Conservation (phyloP, 2,113 vertebrate species). For the Perccottus glenii region DNA sequence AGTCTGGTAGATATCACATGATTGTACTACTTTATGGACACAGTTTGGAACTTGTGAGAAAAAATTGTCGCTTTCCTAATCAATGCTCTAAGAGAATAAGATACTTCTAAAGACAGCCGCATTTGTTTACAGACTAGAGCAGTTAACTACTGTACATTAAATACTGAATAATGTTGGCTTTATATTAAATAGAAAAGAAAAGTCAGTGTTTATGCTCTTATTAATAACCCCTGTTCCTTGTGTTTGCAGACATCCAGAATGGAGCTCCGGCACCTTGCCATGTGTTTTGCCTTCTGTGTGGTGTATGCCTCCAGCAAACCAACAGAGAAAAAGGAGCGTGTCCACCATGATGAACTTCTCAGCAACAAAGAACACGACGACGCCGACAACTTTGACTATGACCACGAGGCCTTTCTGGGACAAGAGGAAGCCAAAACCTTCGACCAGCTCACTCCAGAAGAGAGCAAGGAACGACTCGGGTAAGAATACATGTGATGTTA, state of each 20-base stretch:
- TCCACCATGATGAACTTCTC: slow-evolving; percentile 90
- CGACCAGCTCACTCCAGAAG: slow-evolving; percentile 95
- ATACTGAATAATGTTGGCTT: no score
- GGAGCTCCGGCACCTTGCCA: slow-evolving; percentile 81
- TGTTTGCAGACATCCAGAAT: slow-evolving; percentile 62
- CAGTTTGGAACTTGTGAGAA: no score
- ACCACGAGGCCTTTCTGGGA: slow-evolving; percentile 97
- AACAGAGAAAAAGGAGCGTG: slow-evolving; percentile 92
- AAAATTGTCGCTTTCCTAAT: no score
- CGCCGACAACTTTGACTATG: slow-evolving; percentile 91
- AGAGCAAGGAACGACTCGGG: slow-evolving; percentile 98
- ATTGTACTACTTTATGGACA: no score
- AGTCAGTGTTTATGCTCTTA: neutral
- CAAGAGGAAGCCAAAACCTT: slow-evolving; percentile 96
- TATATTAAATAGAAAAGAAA: no score
- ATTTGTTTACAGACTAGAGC: no score
- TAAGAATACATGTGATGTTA: slow-evolving; percentile 60
- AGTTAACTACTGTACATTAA: no score
- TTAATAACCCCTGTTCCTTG: neutral
- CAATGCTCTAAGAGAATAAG: no score
- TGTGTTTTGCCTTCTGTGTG: slow-evolving; percentile 85
- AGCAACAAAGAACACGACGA: slow-evolving; percentile 90
- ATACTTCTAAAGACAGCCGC: no score
- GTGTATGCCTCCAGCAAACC: slow-evolving; percentile 88
- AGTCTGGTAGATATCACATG: no score